Percentiles rank a stretch among this genome's conserved stretches.
phyloP scores from a whole-genome alignment of 2,113 vertebrate species.

The Nipponia nippon region DNA sequence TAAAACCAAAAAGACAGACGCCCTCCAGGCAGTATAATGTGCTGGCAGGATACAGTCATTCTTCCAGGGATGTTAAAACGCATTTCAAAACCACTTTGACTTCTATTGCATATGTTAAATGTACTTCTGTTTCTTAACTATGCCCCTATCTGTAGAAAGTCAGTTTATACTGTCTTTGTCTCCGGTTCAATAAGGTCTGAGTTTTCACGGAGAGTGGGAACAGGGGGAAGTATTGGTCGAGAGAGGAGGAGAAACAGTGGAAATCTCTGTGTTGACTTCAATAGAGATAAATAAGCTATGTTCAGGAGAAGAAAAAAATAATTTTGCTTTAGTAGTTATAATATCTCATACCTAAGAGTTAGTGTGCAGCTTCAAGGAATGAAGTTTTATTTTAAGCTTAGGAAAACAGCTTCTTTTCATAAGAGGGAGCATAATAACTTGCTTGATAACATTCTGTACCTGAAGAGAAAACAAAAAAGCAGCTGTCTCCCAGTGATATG shows the following conservation, averaged over 20 bases:
- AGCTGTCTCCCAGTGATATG: background rate
- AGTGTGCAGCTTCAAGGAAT: background rate
- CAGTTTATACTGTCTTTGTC: background rate
- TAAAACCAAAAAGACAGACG: background rate
- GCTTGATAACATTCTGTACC: background rate
- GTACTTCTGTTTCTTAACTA: background rate
- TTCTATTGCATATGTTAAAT: background rate
- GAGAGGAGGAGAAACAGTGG: background rate
- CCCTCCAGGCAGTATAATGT: background rate
- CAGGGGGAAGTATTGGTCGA: background rate
- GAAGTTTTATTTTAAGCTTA: background rate
- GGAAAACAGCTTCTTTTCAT: background rate
- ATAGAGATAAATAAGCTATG: background rate
- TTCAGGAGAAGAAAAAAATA: background rate
- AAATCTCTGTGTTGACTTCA: background rate
- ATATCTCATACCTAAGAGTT: background rate
- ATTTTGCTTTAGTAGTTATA: background rate
- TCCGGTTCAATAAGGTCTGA: background rate
- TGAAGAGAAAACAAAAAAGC: background rate
- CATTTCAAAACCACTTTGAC: background rate
- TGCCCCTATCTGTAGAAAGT: background rate
- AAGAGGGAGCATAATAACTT: background rate
- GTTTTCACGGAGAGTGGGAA: background rate
- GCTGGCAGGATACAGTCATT: background rate
- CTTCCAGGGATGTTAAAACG: background rate